phyloP scores from a whole-genome alignment of 2,797 vertebrate genomes.

The Okamejei kenojei region DNA sequence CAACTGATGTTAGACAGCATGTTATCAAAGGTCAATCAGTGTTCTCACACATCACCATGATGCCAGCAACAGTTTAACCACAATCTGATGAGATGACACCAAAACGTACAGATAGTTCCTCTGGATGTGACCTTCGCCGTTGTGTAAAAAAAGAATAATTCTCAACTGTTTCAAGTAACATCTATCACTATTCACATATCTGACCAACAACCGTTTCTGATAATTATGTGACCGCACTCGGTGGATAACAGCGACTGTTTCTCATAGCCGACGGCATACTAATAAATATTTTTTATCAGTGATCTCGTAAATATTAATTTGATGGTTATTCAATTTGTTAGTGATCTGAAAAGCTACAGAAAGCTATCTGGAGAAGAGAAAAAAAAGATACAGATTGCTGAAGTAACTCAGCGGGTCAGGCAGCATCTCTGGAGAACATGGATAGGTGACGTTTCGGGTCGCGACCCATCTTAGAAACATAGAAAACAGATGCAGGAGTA shows the following conservation, averaged over 20 bases:
- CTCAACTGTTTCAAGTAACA: slow-evolving; percentile 25
- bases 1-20: background rate
- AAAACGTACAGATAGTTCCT: background rate
- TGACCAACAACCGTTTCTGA: background rate
- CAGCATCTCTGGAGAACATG: no score
- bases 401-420: no score
- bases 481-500: no score
- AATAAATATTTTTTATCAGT: background rate
- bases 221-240: background rate
- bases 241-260: background rate
- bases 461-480: no score
- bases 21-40: slow-evolving; percentile 17
- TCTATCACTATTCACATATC: background rate
- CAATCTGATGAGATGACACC: slow-evolving; percentile 20
- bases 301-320: background rate
- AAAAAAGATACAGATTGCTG: no score
- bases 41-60: slow-evolving; percentile 19
- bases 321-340: background rate
- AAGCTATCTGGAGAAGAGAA: background rate
- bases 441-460: no score
- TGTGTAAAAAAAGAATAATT: background rate
- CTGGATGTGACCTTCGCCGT: background rate
- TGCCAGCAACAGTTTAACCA: slow-evolving; percentile 7
- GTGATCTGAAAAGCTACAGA: background rate
- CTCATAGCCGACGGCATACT: background rate